These are phyloP conservation scores for Phyllostomus discolor DNA, from an alignment of 2,113 vertebrate species.

Conservation along the genomic window DNA sequence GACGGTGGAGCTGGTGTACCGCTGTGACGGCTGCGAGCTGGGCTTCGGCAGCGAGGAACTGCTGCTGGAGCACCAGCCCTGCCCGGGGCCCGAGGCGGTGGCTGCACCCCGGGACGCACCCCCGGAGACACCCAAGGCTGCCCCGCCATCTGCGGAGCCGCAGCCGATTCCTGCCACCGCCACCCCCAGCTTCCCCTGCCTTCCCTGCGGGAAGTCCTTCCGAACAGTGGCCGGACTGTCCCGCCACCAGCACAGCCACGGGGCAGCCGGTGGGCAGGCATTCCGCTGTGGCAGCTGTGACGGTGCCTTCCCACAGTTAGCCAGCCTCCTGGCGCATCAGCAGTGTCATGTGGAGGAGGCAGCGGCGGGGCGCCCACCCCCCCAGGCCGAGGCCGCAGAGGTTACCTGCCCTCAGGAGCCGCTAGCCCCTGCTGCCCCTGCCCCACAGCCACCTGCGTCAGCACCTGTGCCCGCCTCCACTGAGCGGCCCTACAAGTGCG, in stretches of 20 bases:
- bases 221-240: conserved; percentile 91
- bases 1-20: conserved; percentile 70
- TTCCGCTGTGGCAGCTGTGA: conserved; percentile 79
- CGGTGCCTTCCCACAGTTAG: conserved; percentile 77
- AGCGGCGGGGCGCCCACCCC: conserved; percentile 85
- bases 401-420: conserved; percentile 74
- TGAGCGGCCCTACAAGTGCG: conserved; percentile 91
- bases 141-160: accelerated
- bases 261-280: conserved; percentile 23
- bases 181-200: conserved; percentile 84
- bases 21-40: conserved; percentile 65
- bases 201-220: conserved; percentile 92
- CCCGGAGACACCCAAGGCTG: accelerated
- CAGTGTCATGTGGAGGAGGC: conserved; percentile 82
- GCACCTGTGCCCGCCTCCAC: conserved; percentile 36
- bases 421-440: not conserved
- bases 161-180: conserved; percentile 67
- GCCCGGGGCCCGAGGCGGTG: not conserved
- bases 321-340: conserved; percentile 80
- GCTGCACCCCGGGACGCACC: not conserved
- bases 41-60: conserved; percentile 66
- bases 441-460: not conserved
- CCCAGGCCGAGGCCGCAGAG: conserved; percentile 82
- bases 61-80: conserved; percentile 66
- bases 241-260: conserved; percentile 90